Conservation (phyloP, 1,140 invertebrate genomes). For the Lethrus apterus region DNA sequence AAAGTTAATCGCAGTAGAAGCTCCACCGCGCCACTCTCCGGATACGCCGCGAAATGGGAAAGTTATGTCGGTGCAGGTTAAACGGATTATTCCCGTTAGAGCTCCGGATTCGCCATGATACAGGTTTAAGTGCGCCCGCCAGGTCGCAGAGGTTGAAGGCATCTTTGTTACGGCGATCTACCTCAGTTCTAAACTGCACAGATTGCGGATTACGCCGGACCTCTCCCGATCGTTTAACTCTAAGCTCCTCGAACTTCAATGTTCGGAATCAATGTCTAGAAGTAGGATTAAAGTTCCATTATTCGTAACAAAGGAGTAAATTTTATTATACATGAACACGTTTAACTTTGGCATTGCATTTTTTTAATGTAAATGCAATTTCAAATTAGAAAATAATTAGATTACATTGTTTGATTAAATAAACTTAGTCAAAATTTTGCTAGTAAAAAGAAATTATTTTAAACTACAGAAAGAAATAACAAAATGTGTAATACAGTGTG, state of each 20-base stretch:
- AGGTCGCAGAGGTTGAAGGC: slow-evolving; percentile 10
- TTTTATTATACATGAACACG: no score
- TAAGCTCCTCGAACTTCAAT: slow-evolving; percentile 18
- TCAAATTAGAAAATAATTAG: no score
- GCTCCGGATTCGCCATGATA: slow-evolving; percentile 9
- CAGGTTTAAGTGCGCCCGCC: slow-evolving; percentile 10
- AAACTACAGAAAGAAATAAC: no score
- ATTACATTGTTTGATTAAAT: no score
- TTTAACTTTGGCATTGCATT: no score
- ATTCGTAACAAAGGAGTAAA: no score
- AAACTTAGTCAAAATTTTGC: no score
- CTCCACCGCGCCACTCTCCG: slow-evolving; percentile 10
- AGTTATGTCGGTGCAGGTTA: slow-evolving; percentile 32
- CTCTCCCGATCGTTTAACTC: slow-evolving; percentile 16
- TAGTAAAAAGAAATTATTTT: no score
- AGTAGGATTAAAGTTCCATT: slow-evolving; percentile 23
- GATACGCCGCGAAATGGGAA: slow-evolving; percentile 27
- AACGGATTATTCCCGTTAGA: slow-evolving; percentile 27
- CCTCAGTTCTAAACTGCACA: slow-evolving; percentile 21
- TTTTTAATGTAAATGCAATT: no score
- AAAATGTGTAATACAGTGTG: no score
- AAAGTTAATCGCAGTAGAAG: slow-evolving; percentile 26
- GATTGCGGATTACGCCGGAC: slow-evolving; percentile 26
- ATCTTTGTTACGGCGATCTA: slow-evolving; percentile 12
- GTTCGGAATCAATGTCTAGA: slow-evolving; percentile 24